A percentile compares a stretch with the other conserved stretches of the same genome.
Conservation (phyloP, 2,797 vertebrate genomes). For the Hippopotamyrus pictus region DNA sequence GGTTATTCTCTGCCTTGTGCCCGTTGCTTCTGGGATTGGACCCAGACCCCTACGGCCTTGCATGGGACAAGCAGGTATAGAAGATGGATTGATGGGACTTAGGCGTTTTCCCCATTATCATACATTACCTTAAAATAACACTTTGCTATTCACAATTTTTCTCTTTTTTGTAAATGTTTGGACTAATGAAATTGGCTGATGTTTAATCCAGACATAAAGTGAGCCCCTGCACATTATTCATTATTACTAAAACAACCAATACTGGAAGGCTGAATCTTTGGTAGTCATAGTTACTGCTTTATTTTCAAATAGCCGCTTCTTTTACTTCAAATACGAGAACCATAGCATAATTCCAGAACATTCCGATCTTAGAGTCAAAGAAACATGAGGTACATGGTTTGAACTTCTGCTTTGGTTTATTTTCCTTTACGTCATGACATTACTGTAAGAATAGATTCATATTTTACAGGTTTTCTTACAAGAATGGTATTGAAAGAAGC, state of each 20-base stretch:
- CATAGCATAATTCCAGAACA: not conserved
- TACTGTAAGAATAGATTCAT: not conserved
- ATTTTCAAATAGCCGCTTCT: not conserved
- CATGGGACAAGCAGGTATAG: not conserved
- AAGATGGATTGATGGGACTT: not conserved
- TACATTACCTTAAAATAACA: not conserved
- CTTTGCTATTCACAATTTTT: not conserved
- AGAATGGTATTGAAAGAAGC: not conserved
- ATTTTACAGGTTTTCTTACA: not conserved
- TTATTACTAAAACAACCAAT: not conserved
- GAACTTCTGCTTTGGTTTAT: not conserved
- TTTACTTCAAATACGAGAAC: not conserved
- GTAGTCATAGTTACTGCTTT: constrained; percentile 20
- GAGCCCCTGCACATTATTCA: not conserved
- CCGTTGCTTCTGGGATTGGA: not conserved
- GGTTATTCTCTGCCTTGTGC: not conserved
- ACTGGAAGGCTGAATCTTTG: not conserved
- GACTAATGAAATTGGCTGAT: not conserved
- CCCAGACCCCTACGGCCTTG: not conserved
- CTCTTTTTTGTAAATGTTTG: not conserved
- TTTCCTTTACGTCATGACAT: not conserved
- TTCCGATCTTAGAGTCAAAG: not conserved
- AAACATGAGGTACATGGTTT: not conserved
- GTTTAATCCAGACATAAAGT: not conserved
- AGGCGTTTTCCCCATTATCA: not conserved